phyloP scores from a whole-genome alignment of 2,113 vertebrate species.

The Amblyornis subalaris region DNA sequence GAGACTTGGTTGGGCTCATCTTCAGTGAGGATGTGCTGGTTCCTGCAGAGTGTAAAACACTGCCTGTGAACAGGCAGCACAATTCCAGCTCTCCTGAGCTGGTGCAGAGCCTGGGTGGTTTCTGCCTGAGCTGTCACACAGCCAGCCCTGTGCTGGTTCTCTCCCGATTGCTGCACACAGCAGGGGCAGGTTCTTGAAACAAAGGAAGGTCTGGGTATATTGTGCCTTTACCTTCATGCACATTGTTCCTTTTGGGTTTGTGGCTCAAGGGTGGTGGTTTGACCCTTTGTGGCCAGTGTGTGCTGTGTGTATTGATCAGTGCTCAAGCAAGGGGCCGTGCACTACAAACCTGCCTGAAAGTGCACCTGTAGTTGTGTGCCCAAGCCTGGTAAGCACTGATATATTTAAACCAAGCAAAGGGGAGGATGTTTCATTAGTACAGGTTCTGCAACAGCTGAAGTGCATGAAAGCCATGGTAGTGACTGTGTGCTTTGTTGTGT shows the following conservation, averaged over 20 bases:
- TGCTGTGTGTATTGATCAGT: background rate
- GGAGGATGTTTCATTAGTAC: background rate
- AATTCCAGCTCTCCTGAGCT: background rate
- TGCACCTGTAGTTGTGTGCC: background rate
- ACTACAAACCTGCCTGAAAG: background rate
- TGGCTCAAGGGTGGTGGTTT: background rate
- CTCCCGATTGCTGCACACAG: background rate
- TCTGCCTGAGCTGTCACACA: background rate
- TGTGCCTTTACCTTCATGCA: background rate
- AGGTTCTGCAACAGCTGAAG: background rate
- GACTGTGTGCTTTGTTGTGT: slow-evolving; percentile 26
- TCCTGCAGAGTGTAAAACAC: background rate
- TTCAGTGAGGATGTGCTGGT: background rate
- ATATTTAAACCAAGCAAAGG: background rate
- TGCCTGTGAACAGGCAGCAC: background rate
- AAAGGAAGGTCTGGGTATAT: background rate
- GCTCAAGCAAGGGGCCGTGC: background rate
- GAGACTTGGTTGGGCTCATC: background rate
- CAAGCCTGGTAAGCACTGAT: background rate
- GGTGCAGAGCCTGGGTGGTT: background rate
- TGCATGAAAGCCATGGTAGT: background rate
- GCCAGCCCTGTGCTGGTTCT: background rate
- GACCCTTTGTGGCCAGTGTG: background rate
- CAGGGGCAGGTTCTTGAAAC: background rate
- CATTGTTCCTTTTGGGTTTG: background rate